A percentile compares a stretch with the other conserved stretches of the same genome.
These are phyloP conservation scores for Holotrichia oblita DNA, from an alignment of 1,140 invertebrate species.

Conservation along the genomic window DNA sequence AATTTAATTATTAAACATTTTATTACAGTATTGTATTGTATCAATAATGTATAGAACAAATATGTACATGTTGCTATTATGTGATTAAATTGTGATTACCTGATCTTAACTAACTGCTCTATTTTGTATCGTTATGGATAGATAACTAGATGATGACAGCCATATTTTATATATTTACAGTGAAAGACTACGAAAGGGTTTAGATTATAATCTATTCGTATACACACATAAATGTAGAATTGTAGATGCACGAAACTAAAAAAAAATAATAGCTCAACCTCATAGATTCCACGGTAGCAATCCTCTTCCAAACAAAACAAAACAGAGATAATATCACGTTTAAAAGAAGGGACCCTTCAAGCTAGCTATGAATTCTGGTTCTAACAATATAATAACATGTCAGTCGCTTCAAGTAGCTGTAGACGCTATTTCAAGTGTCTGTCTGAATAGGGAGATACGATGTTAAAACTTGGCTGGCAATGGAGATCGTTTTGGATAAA, in stretches of 20 bases:
- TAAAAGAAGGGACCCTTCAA: slow-evolving; percentile 43
- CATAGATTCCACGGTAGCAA: slow-evolving; percentile 44
- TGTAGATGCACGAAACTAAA: neutral
- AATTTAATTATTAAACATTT: too few species aligned
- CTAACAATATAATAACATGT: slow-evolving; percentile 51
- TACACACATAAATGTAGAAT: neutral
- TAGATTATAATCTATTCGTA: neutral
- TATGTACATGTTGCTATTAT: too few species aligned
- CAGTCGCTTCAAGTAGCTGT: slow-evolving; percentile 48
- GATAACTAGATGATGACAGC: too few species aligned
- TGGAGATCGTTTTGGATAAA: too few species aligned
- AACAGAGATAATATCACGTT: slow-evolving; percentile 50
- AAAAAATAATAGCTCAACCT: neutral
- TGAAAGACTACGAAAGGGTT: neutral
- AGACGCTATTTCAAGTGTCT: slow-evolving; percentile 46
- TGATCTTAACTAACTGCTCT: too few species aligned
- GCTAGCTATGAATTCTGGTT: slow-evolving; percentile 42
- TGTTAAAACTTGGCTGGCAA: slow-evolving; percentile 39
- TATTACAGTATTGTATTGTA: too few species aligned
- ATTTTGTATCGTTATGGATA: too few species aligned
- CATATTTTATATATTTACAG: too few species aligned
- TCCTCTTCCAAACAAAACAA: slow-evolving; percentile 38
- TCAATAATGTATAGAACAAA: too few species aligned
- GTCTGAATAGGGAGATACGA: slow-evolving; percentile 40
- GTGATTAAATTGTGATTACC: too few species aligned